A percentile compares a stretch with the other conserved stretches of the same genome.
Evolutionary conservation across 37 sponge, comb jelly and placozoan species (phyloP).

Genomic region (Diacarnus erythraeanus): DNA sequence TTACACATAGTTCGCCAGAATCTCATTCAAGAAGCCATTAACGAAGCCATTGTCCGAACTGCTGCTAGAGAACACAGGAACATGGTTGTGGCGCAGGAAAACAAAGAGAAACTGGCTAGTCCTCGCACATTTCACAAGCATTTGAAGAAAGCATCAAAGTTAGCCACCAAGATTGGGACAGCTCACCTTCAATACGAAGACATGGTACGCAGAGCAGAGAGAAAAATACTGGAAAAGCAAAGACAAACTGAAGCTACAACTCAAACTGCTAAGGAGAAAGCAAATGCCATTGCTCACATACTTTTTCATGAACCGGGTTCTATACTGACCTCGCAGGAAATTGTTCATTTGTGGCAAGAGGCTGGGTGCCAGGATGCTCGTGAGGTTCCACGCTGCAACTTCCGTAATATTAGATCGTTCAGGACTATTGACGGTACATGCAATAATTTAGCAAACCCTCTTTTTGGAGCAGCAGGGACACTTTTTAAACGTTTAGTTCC

Average conservation of each 20-base stretch:
- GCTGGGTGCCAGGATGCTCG: slow-evolving; percentile 10
- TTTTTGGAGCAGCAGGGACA: slow-evolving; percentile 64
- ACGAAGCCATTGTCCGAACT: slow-evolving; percentile 13
- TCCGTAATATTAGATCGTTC: neutral
- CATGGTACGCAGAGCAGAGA: slow-evolving; percentile 57
- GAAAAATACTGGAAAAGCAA: slow-evolving; percentile 26
- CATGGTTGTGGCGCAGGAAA: neutral
- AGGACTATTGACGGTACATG: slow-evolving; percentile 82
- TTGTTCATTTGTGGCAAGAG: slow-evolving; percentile 27
- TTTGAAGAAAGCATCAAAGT: slow-evolving; percentile 48
- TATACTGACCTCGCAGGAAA: slow-evolving; percentile 47
- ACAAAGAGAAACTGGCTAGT: slow-evolving; percentile 11
- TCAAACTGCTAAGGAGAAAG: slow-evolving; percentile 24
- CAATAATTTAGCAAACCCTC: slow-evolving; percentile 74
- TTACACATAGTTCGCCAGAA: slow-evolving; percentile 4
- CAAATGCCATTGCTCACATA: slow-evolving; percentile 47
- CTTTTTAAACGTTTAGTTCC: slow-evolving; percentile 56
- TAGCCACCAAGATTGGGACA: slow-evolving; percentile 33
- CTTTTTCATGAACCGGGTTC: slow-evolving; percentile 58
- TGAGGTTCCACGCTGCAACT: slow-evolving; percentile 10
- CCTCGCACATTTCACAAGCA: slow-evolving; percentile 16
- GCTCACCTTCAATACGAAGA: slow-evolving; percentile 31
- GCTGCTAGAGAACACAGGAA: neutral
- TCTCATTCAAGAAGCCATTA: slow-evolving; percentile 4
- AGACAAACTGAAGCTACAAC: neutral